phyloP scores from a whole-genome alignment of 2,113 vertebrate species.

The Chaetorhynchus papuensis region DNA sequence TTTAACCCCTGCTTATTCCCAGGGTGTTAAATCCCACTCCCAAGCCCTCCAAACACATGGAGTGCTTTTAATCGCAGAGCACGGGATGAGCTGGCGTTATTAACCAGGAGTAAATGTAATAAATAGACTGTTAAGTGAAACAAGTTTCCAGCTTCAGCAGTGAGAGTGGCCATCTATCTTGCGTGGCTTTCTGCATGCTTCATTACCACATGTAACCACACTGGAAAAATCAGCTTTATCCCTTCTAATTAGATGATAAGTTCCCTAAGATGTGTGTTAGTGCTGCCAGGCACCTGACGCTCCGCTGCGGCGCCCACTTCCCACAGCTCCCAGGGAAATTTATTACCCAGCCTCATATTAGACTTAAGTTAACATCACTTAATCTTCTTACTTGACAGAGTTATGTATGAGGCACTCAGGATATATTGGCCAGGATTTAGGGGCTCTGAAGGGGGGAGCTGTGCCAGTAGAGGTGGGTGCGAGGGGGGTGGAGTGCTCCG shows the following conservation, averaged over 20 bases:
- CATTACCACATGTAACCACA: constrained; percentile 75
- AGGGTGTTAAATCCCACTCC: background rate
- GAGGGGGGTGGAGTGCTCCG: background rate
- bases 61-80: constrained; percentile 63
- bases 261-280: constrained; percentile 34
- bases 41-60: background rate
- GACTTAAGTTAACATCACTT: constrained; percentile 41
- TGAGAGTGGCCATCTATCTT: constrained; percentile 76
- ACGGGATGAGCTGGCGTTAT: constrained; percentile 22
- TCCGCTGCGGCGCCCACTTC: background rate
- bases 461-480: background rate
- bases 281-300: constrained; percentile 31
- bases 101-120: constrained; percentile 72
- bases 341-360: constrained; percentile 4
- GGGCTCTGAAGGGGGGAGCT: background rate
- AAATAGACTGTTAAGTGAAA: constrained; percentile 81
- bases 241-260: constrained; percentile 73
- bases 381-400: background rate
- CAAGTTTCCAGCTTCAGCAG: constrained; percentile 73
- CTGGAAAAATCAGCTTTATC: constrained; percentile 69
- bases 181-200: constrained; percentile 70
- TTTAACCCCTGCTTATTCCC: background rate
- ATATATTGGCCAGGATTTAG: background rate
- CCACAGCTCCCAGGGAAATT: background rate
- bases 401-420: background rate